These are phyloP conservation scores for Platerodrilus igneus DNA, from an alignment of 2,888 invertebrate species.

Conservation along the genomic window DNA sequence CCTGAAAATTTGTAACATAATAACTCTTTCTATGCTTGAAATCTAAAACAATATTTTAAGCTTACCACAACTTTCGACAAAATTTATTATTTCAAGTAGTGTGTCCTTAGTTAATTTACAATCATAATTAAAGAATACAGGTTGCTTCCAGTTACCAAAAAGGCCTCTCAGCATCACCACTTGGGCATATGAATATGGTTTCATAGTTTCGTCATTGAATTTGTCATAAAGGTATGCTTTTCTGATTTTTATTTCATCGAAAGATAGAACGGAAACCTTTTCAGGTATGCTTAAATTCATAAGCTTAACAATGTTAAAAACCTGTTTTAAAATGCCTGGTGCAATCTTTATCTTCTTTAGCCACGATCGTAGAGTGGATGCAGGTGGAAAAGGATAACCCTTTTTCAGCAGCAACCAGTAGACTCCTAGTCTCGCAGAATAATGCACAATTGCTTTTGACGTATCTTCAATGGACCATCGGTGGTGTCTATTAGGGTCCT, in stretches of 20 bases:
- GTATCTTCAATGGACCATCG: slow-evolving; percentile 20
- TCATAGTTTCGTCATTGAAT: slow-evolving; percentile 24
- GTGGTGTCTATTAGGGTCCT: background rate
- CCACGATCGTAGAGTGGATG: slow-evolving; percentile 23
- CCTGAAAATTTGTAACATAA: no score
- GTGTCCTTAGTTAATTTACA: slow-evolving; percentile 23
- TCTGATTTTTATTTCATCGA: slow-evolving; percentile 27
- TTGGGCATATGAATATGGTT: slow-evolving; percentile 24
- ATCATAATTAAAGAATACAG: slow-evolving; percentile 29
- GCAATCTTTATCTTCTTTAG: slow-evolving; percentile 19
- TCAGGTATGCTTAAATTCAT: slow-evolving; percentile 13
- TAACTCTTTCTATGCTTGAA: no score
- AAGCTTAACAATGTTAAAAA: slow-evolving; percentile 17
- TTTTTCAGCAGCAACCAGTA: slow-evolving; percentile 22
- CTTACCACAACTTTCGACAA: slow-evolving; percentile 19
- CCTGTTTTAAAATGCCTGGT: slow-evolving; percentile 16
- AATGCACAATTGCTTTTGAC: slow-evolving; percentile 21
- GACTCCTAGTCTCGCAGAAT: slow-evolving; percentile 20
- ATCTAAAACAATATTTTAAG: no score
- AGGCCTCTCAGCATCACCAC: slow-evolving; percentile 24
- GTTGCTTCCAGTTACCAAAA: slow-evolving; percentile 26
- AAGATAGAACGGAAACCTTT: slow-evolving; percentile 23
- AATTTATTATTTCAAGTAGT: slow-evolving; percentile 23
- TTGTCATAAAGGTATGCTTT: slow-evolving; percentile 23
- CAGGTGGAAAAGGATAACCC: slow-evolving; percentile 24